Base-by-base conservation (phyloP, 2,888 invertebrate species). In the Catocala fraxini region DNA sequence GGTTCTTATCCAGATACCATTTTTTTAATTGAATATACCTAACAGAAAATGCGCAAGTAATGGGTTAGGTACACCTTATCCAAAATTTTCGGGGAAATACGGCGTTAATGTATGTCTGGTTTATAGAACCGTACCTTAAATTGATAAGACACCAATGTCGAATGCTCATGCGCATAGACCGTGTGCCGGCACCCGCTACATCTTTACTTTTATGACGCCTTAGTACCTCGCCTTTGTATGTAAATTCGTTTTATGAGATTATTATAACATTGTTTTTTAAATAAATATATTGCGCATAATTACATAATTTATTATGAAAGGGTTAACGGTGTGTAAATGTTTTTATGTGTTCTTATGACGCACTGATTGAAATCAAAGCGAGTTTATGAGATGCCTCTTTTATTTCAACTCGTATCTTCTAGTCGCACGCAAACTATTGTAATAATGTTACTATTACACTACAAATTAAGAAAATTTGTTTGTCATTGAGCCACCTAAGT, bases 141-240 rank as follows among this genome's bases (percentile, higher is more conserved):
- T 53, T 53, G 53, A 45, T 35, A 46, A 52, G 15, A n/a, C 15
- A 39, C 35, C 35, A 34, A 34, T 49, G 13, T 34, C 35, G 10
- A 42, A 42, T 53, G 43, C 2, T 55, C 9, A 45, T 35, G 48
- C 39, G 10, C 12, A 41, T 35, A 12, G 35, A 39, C 41, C 41
- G 10, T 55, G 34, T 5, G 25, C 11, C 48, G 48, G 46, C 43
- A 56, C n/a, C 43, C 11, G 15, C 25, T 33, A 53, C 39, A 59
- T 55, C 56, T 54, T 59, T 58, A 70, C 15, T 42, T 51, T 64
- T 64, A 67, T 52, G 55, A 42, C 57, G 33, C 45, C 52, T 58
- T 65, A 53, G 56, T 67, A 60, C 43, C 15, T 47, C 13, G 48
- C 48, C 42, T 62, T 56, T 53, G 34, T 65, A 45, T 49, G 49